Conservation (phyloP, 1,140 invertebrate species). For the Scylla paramamosain region DNA sequence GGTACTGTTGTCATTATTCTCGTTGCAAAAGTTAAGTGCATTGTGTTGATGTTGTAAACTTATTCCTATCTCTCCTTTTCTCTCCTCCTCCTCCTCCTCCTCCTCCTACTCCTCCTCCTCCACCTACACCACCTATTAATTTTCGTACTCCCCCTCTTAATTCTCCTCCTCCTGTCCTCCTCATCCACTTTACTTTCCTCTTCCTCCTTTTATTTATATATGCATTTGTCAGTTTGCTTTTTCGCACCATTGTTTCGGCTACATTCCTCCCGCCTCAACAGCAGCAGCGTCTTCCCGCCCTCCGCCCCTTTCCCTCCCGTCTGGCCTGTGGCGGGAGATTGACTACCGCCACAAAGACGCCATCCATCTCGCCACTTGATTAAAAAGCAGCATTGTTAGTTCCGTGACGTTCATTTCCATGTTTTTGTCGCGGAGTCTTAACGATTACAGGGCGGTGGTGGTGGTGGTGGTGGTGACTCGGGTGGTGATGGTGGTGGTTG, state of each 20-base stretch:
- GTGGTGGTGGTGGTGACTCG: not conserved
- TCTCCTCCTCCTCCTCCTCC: no score
- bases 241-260: not conserved
- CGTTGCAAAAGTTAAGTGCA: not conserved
- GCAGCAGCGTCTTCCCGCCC: not conserved
- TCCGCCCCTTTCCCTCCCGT: not conserved
- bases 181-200: not conserved
- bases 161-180: not conserved
- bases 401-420: constrained; percentile 62
- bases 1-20: not conserved
- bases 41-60: no score
- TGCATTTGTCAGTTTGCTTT: not conserved
- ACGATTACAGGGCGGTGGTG: constrained; percentile 1
- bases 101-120: not conserved
- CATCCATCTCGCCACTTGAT: constrained; percentile 54
- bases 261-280: not conserved
- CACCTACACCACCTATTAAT: not conserved
- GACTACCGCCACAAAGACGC: constrained; percentile 58
- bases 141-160: not conserved
- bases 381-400: constrained; percentile 62
- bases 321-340: constrained; percentile 13
- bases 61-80: no score
- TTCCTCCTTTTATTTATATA: not conserved
- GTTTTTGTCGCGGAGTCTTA: constrained; percentile 46
- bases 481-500: not conserved